Evolutionary conservation across 2,113 vertebrate species (phyloP).

Genomic region (Aegotheles bennettii): DNA sequence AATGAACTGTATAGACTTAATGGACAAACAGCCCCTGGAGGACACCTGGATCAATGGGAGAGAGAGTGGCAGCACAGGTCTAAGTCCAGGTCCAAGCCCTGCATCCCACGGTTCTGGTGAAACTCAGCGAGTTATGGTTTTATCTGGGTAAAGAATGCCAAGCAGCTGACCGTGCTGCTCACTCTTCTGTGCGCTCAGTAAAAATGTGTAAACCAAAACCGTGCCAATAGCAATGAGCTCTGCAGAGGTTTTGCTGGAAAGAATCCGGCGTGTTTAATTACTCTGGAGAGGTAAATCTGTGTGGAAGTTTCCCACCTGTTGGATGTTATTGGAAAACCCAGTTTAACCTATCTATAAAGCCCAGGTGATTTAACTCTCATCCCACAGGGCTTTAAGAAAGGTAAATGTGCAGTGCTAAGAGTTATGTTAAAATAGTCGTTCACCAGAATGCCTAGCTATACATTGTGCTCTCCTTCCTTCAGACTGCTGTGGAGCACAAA

Average conservation of each 20-base stretch:
- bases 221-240: neutral
- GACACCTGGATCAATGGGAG: neutral
- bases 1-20: accelerated
- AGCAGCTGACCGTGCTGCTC: neutral
- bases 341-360: neutral
- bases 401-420: neutral
- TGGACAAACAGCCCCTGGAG: neutral
- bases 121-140: neutral
- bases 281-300: neutral
- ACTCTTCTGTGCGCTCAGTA: neutral
- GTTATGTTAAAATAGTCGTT: neutral
- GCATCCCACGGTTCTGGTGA: neutral
- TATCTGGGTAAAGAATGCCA: neutral
- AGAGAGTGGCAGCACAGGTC: neutral
- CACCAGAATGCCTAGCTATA: neutral
- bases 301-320: neutral
- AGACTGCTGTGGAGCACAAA: neutral
- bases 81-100: neutral
- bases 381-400: neutral
- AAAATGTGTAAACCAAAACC: neutral
- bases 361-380: neutral
- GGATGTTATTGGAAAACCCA: neutral
- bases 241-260: neutral
- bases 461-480: neutral
- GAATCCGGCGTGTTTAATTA: neutral